Conservation (phyloP, 2,888 invertebrate genomes). For the Sisyra nigra region DNA sequence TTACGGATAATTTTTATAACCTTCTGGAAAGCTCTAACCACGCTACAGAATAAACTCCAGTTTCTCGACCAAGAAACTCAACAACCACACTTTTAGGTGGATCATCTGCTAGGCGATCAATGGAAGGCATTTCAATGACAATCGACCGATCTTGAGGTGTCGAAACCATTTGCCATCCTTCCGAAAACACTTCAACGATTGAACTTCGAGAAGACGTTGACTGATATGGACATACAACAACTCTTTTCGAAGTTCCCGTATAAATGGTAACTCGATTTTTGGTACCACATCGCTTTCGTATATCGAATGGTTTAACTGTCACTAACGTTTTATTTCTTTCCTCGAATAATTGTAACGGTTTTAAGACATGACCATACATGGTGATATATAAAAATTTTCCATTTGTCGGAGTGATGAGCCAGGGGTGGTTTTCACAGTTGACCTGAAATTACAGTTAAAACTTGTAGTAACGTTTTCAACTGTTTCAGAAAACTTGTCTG, state of each 20-base stretch:
- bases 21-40: constrained; percentile 70
- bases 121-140: constrained; percentile 31
- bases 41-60: constrained; percentile 56
- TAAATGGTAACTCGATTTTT: constrained; percentile 65
- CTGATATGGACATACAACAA: constrained; percentile 41
- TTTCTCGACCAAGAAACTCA: constrained; percentile 63
- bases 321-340: constrained; percentile 10
- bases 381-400: constrained; percentile 67
- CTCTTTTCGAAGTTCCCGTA: constrained; percentile 42
- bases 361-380: constrained; percentile 43
- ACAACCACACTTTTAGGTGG: constrained; percentile 54
- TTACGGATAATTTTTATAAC: constrained; percentile 22
- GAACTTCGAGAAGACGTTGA: constrained; percentile 37
- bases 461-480: too few relatives aligned
- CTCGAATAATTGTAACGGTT: constrained; percentile 6
- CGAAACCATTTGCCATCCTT: constrained; percentile 49
- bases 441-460: constrained; percentile 34
- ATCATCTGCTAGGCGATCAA: constrained; percentile 42
- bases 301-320: constrained; percentile 13
- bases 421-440: constrained; percentile 64
- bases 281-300: constrained; percentile 45
- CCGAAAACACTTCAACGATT: constrained; percentile 67
- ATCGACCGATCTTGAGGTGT: constrained; percentile 20
- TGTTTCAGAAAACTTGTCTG: too few relatives aligned
- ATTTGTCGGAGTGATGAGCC: constrained; percentile 61